These are phyloP conservation scores for Chanos chanos DNA, from an alignment of 2,797 vertebrate genomes.

Conservation along the genomic window DNA sequence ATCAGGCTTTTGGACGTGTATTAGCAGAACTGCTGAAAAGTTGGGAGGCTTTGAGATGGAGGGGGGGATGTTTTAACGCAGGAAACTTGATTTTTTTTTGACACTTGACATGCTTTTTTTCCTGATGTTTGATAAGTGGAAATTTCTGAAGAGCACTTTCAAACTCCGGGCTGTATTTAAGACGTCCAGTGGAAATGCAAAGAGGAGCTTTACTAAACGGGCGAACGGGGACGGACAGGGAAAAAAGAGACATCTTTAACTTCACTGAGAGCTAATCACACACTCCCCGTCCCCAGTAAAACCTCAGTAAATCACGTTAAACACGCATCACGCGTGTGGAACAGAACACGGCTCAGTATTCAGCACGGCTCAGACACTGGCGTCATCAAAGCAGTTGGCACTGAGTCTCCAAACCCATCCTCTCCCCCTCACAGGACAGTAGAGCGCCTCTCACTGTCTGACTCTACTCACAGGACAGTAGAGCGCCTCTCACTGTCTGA, in stretches of 20 bases:
- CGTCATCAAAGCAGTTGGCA: constrained; percentile 39
- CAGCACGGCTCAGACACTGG: constrained; percentile 39
- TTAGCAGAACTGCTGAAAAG: constrained; percentile 61
- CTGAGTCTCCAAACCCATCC: no score
- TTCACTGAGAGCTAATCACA: constrained; percentile 71
- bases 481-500: no score
- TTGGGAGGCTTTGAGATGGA: constrained; percentile 52
- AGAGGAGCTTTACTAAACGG: constrained; percentile 71
- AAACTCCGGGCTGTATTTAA: constrained; percentile 72
- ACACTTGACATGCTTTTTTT: constrained; percentile 67
- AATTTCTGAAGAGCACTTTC: constrained; percentile 59
- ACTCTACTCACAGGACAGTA: no score
- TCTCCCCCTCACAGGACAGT: no score
- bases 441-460: no score
- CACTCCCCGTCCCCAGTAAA: constrained; percentile 63
- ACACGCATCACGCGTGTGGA: constrained; percentile 47
- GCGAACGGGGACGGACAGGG: constrained; percentile 55
- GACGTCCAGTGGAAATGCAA: constrained; percentile 65
- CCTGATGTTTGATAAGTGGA: no score
- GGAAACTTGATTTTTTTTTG: constrained; percentile 62
- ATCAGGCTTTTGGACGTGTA: constrained; percentile 44
- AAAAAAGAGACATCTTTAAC: constrained; percentile 69
- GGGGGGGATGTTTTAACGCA: constrained; percentile 52
- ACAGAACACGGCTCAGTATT: constrained; percentile 43
- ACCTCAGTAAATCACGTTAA: constrained; percentile 76